A percentile compares a stretch with the other conserved stretches of the same genome.
phyloP scores from a whole-genome alignment of 2,113 vertebrate genomes.

The Alosa alosa region DNA sequence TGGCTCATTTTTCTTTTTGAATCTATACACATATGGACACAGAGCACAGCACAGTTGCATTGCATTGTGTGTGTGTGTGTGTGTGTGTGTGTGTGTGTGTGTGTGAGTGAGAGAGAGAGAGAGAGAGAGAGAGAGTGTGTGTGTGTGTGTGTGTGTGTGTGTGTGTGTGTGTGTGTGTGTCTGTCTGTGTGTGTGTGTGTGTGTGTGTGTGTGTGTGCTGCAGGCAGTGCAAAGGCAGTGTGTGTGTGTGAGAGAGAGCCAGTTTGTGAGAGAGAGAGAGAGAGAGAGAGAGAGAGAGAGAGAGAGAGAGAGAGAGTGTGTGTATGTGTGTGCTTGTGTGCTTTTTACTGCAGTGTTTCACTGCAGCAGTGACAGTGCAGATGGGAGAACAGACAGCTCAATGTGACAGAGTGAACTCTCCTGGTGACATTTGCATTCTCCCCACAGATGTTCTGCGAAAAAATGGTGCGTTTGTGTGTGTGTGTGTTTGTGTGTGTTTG shows the following conservation, averaged over 20 bases:
- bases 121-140: too few species aligned
- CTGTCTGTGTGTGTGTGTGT: background rate
- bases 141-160: background rate
- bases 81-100: background rate
- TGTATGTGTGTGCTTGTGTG: too few species aligned
- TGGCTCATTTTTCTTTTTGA: background rate
- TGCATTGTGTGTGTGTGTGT: background rate
- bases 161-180: background rate
- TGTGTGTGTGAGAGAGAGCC: too few species aligned
- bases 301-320: too few species aligned
- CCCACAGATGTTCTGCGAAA: background rate
- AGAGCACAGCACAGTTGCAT: background rate
- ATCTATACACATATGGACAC: background rate
- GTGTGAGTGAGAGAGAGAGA: too few species aligned
- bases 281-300: background rate
- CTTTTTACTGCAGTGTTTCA: conserved; percentile 5
- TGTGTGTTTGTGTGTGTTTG: too few species aligned
- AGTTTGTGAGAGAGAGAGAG: too few species aligned
- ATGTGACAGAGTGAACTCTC: background rate
- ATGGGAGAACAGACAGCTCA: background rate
- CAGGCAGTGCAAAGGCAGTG: too few species aligned
- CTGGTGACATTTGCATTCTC: too few species aligned
- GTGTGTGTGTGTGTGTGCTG: background rate
- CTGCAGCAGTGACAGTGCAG: background rate
- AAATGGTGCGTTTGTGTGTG: too few species aligned